Conservation (phyloP, 2,888 invertebrate species). For the Embidobia sp. region DNA sequence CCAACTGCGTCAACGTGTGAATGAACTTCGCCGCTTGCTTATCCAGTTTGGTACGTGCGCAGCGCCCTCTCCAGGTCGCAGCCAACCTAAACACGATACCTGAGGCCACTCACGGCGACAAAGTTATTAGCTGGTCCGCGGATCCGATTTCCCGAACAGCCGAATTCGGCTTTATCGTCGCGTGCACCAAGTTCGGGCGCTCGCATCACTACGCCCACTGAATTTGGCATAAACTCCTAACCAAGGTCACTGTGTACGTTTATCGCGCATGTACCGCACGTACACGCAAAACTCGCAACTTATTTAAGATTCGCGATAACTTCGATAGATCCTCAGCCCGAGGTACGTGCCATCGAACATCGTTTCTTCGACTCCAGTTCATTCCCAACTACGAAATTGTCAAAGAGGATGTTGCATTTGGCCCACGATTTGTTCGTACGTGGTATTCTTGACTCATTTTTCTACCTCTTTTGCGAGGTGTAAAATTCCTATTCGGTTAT, state of each 20-base stretch:
- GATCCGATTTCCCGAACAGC: slow-evolving; percentile 58
- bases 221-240: slow-evolving; percentile 42
- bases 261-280: slow-evolving; percentile 61
- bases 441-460: no score
- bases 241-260: slow-evolving; percentile 26
- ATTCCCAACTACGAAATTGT: background rate
- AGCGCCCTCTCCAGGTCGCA: slow-evolving; percentile 73
- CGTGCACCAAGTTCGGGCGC: slow-evolving; percentile 16
- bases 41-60: slow-evolving; percentile 80
- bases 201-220: slow-evolving; percentile 23
- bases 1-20: slow-evolving; percentile 78
- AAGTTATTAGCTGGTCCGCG: slow-evolving; percentile 61
- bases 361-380: slow-evolving; percentile 10
- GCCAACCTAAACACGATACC: slow-evolving; percentile 72
- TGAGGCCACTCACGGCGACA: slow-evolving; percentile 53
- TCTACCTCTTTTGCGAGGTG: no score
- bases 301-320: slow-evolving; percentile 59
- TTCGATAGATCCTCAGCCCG: slow-evolving; percentile 41
- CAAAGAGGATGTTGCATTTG: no score
- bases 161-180: slow-evolving; percentile 41
- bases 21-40: slow-evolving; percentile 79
- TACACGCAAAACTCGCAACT: slow-evolving; percentile 55
- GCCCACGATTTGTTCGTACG: no score
- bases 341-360: slow-evolving; percentile 35
- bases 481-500: no score